Conservation (phyloP, 2,797 vertebrate species). For the Mionectes olivaceus region DNA sequence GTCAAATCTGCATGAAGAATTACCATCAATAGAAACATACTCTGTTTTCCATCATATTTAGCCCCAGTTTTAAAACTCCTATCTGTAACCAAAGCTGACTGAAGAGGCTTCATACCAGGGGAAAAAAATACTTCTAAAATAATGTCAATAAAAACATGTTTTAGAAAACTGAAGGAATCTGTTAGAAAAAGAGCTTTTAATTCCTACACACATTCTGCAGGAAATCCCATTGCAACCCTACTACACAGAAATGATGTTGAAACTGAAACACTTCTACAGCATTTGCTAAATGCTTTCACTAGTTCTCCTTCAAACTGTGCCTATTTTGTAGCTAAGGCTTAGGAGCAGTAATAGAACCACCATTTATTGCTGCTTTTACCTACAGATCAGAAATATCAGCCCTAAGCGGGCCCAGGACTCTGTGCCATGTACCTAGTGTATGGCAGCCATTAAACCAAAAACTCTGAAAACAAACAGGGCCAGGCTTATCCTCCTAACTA, state of each 20-base stretch:
- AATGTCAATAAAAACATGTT: neutral
- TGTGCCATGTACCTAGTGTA: neutral
- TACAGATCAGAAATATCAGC: neutral
- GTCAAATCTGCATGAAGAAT: constrained; percentile 59
- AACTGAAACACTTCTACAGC: neutral
- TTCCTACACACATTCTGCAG: neutral
- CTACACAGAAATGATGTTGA: neutral
- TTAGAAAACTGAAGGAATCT: constrained; percentile 6
- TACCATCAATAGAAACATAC: neutral
- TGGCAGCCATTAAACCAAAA: neutral
- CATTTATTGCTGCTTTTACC: neutral
- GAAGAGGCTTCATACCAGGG: neutral
- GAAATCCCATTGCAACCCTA: neutral
- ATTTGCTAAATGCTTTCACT: neutral
- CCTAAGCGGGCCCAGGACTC: neutral
- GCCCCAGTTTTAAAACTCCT: constrained; percentile 13
- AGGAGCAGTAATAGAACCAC: neutral
- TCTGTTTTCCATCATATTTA: constrained; percentile 30
- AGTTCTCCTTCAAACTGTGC: neutral
- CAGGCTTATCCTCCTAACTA: neutral
- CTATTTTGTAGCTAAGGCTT: neutral
- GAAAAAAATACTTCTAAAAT: constrained; percentile 48
- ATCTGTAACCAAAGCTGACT: constrained; percentile 42
- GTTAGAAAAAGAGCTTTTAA: constrained; percentile 14
- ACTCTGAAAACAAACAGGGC: neutral